Base-by-base conservation (phyloP, 2,797 vertebrate genomes). In the Syndactyla subalaris region DNA sequence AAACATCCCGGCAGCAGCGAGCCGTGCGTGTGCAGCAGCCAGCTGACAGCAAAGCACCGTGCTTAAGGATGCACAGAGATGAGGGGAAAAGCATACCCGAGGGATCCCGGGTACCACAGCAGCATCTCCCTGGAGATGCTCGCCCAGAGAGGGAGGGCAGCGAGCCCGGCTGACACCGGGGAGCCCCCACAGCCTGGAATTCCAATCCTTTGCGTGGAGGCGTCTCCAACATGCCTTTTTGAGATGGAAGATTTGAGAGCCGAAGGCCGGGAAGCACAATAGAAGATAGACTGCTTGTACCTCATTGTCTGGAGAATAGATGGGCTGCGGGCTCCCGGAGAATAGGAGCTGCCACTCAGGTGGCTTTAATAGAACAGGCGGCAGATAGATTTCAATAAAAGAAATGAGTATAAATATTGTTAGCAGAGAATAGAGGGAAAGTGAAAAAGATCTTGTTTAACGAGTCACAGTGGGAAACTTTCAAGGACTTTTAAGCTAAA, bases 341-440 rank as follows among this genome's bases (percentile, higher is more conserved):
- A 98, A 98, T 98, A 95, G 96, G 97, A 95, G 76, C 97, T 98
- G 97, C 96, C 97, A 96, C 93, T 97, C 96, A 96, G 91, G 93
- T 80, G 3, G 57, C 88, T 96, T 96, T 96, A 98, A 97, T 89
- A 97, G 97, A 97, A 96, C 57, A 93, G 94, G 92, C 93, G 91
- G 94, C 94, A 88, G 96, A 89, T 94, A 97, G 96, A 97, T 97
- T 97, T 98, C 97, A 97, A 94, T 97, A 97, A 97, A 96, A 96
- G 96, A 97, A 97, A 98, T 96, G 92, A 97, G 93, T 97, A 94
- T 97, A 98, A 98, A 98, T 98, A 98, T 98, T 97, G 95, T 98
- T 97, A 97, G 93, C 29, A 5, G 79, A 96, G 93, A 96, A 95
- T 96, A 96, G 95, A 94, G 94, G 81, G 78, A 68, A 91, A 96